Percentiles rank a stretch among this genome's conserved stretches.
Conservation (phyloP, 1,140 invertebrate species). For the Nixonia krombeini region DNA sequence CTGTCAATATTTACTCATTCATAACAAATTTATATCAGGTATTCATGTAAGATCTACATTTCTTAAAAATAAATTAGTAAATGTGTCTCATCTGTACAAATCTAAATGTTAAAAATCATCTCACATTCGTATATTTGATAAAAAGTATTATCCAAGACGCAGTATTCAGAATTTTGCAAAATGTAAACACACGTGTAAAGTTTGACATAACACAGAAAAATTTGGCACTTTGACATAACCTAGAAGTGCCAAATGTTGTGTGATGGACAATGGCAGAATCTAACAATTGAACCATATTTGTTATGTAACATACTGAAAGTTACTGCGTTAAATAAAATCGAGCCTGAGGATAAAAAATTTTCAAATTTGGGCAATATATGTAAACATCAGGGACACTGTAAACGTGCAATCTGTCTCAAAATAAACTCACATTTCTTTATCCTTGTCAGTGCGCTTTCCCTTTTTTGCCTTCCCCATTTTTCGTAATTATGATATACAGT, state of each 20-base stretch:
- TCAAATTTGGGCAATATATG: neutral
- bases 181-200: too few relatives aligned
- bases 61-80: too few relatives aligned
- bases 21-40: too few relatives aligned
- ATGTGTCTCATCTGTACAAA: too few relatives aligned
- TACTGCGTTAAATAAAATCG: neutral
- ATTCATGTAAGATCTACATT: too few relatives aligned
- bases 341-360: too few relatives aligned
- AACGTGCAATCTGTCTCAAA: slow-evolving; percentile 40
- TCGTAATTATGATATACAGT: neutral
- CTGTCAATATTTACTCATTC: too few relatives aligned
- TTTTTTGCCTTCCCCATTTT: slow-evolving; percentile 81
- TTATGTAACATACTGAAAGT: slow-evolving; percentile 10
- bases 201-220: too few relatives aligned
- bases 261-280: slow-evolving; percentile 14
- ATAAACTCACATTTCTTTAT: slow-evolving; percentile 76
- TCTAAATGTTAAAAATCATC: too few relatives aligned
- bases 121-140: too few relatives aligned
- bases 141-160: too few relatives aligned
- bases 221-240: slow-evolving; percentile 46
- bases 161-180: too few relatives aligned
- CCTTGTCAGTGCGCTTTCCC: slow-evolving; percentile 76
- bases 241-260: slow-evolving; percentile 34
- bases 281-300: neutral
- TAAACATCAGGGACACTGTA: slow-evolving; percentile 7